These are phyloP conservation scores for Gisinianus flammeolus DNA, from an alignment of 2,888 invertebrate genomes.

Conservation along the genomic window DNA sequence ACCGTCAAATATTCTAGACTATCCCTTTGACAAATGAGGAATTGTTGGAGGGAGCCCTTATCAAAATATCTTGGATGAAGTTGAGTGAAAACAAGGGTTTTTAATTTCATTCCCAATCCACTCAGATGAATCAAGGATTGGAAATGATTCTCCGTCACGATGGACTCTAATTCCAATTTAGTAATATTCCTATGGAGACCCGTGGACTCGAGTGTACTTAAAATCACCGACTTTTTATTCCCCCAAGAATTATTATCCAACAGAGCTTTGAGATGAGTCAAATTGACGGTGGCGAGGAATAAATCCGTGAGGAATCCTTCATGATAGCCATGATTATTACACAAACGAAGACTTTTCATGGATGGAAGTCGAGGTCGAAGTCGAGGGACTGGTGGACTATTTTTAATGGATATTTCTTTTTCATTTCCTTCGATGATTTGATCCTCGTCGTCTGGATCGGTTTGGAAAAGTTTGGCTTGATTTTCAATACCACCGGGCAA, in stretches of 20 bases:
- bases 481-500: constrained; percentile 31
- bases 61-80: constrained; percentile 34
- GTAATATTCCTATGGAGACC: constrained; percentile 11
- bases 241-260: constrained; percentile 5
- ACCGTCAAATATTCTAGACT: constrained; percentile 22
- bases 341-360: constrained; percentile 20
- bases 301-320: constrained; percentile 28
- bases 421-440: background rate
- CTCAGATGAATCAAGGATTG: background rate
- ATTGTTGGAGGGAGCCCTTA: constrained; percentile 19
- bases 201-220: constrained; percentile 2
- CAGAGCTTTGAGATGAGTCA: constrained; percentile 20
- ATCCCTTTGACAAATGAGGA: constrained; percentile 25
- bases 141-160: constrained; percentile 32
- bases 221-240: constrained; percentile 8
- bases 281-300: background rate
- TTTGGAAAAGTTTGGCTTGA: constrained; percentile 16
- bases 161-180: constrained; percentile 32
- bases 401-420: background rate
- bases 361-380: background rate
- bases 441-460: background rate
- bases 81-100: constrained; percentile 25
- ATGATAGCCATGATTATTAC: constrained; percentile 33
- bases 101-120: constrained; percentile 7
- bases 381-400: background rate